Evolutionary conservation across 2,797 vertebrate genomes (phyloP).

Genomic region (Cyprinodon diabolis): DNA sequence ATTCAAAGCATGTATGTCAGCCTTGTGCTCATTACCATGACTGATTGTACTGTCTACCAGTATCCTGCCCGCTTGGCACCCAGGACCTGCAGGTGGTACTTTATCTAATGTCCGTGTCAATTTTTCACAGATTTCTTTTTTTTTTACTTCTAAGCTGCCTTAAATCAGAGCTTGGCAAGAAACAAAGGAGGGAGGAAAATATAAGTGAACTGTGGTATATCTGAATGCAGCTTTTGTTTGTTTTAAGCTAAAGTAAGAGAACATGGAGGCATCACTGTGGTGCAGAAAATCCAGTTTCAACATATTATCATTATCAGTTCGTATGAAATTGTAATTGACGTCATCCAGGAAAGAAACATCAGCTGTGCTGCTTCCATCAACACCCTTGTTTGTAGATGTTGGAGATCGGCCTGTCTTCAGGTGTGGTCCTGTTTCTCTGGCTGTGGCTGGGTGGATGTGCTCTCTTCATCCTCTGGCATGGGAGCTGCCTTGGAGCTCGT

Average conservation of each 20-base stretch:
- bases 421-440: too few species aligned
- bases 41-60: constrained; percentile 82
- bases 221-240: constrained; percentile 42
- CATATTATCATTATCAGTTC: too few species aligned
- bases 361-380: too few species aligned
- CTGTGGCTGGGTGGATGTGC: too few species aligned
- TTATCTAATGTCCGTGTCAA: constrained; percentile 77
- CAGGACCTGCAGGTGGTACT: constrained; percentile 82
- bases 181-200: constrained; percentile 44
- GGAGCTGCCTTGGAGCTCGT: too few species aligned
- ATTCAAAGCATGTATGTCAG: constrained; percentile 77
- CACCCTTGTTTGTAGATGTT: too few species aligned
- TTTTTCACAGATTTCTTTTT: constrained; percentile 69
- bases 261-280: constrained; percentile 32
- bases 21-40: constrained; percentile 82
- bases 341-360: too few species aligned
- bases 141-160: constrained; percentile 58
- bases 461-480: too few species aligned
- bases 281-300: not conserved
- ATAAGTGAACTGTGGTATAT: constrained; percentile 53
- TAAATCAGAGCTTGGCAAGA: constrained; percentile 52
- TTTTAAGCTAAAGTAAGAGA: constrained; percentile 32
- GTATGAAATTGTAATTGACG: too few species aligned
- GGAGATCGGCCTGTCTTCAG: too few species aligned
- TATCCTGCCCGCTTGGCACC: constrained; percentile 83